Base-by-base conservation (phyloP, 2,888 invertebrate species). In the Crematogaster levior region DNA sequence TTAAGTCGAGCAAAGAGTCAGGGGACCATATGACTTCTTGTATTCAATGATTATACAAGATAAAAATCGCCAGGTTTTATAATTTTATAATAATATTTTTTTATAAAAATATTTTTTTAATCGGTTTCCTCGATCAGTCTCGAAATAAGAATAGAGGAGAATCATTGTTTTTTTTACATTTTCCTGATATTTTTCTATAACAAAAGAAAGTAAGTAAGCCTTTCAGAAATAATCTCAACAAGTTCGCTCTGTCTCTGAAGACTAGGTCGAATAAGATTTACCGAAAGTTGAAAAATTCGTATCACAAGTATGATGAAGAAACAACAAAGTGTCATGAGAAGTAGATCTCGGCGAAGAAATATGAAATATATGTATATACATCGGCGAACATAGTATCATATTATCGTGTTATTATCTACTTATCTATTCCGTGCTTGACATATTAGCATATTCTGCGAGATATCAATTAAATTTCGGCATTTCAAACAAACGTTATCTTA, bases 341-440 rank as follows among this genome's bases (percentile, higher is more conserved):
- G 9, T 24, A 0, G 24, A 43, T 61, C 24, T 63, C 9, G 24
- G 1, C 1, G 40, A 9, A 43, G 43, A n/a, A n/a, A 46, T 27
- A 27, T 21, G 9, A 63, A 63, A 27, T 24, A 34, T 70, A 1
- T 6, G 3, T 53, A 37, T 56, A 40, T 12, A 15, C 34, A 53
- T 12, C 3, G 5, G 40, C 10, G 18, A 70, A 34, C n/a, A 18
- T 18, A 63, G 3, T 70, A 6, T 34, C n/a, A 12, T 18, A 30
- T 70, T 70, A 53, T 70, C 53, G 24, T 10, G 37, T 53, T 37
- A 70, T 53, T 53, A 24, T 21, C 3, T 73, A 60, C 15, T 58
- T 43, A 60, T 60, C 24, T 24, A 53, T 70, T 40, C 24, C 15
- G 40, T 15, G 37, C 24, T 37, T 70, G 53, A 40, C 40, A 27